Base-by-base conservation (phyloP, 2,888 invertebrate species). In the Fabriciana adippe region DNA sequence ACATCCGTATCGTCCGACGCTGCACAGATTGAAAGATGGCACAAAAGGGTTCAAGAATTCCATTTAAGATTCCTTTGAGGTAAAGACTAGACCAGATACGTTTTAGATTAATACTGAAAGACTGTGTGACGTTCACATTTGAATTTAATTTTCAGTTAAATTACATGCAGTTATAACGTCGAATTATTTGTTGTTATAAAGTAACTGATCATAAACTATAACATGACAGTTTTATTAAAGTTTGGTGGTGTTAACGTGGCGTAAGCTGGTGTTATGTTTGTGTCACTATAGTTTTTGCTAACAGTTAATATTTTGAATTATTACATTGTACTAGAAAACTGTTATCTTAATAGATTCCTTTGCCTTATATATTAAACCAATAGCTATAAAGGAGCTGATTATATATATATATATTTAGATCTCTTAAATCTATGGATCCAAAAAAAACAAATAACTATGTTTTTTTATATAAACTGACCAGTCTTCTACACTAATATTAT, bases 71-170 rank as follows among this genome's bases (percentile, higher is more conserved):
- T 68, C 70, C 68, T 70, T 70, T 70, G 70, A 68, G 64, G 64
- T 68, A 50, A 53, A 63, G 45, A 53, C 45, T 45, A 53, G 53
- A 59, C 51, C 18, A 59, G 59, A 35, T 41, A 64, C 56, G 67
- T 68, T 68, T 67, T 18, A 53, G 55, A 61, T 61, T 68, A 64
- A 64, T 18, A 53, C 60, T 55, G 31, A n/a, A 51, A 61, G 64
- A 48, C 67, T 70, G 66, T 55, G 61, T 67, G 71, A 68, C 71
- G 66, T 72, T 60, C 71, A 62, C 70, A 72, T 72, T 70, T 72
- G 67, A 69, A 73, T 73, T 73, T 66, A 61, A 73, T 72, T 70
- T 69, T 62, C 71, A 73, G 64, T 70, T 70, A 67, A 70, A 74
- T 73, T 74, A 72, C 69, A 62, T 62, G 48, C 57, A 41, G 64